Percentiles rank a stretch among this genome's conserved stretches.
Conservation (phyloP, 2,888 invertebrate genomes). For the Zygogramma bicolorata region DNA sequence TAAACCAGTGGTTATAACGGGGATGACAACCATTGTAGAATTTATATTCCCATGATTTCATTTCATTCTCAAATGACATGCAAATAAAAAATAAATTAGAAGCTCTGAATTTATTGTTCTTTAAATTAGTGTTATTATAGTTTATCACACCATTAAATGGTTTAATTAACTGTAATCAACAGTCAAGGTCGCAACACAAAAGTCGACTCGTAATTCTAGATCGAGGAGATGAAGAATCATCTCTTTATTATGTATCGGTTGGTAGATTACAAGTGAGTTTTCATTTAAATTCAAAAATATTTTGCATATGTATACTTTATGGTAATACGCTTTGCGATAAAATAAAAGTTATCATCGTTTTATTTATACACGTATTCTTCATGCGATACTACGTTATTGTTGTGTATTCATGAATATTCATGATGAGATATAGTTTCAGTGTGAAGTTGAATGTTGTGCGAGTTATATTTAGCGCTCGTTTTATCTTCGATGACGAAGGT, state of each 20-base stretch:
- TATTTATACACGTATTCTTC: conserved; percentile 43
- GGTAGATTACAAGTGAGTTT: conserved; percentile 38
- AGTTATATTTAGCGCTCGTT: conserved; percentile 21
- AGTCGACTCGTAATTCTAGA: conserved; percentile 25
- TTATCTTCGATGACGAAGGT: conserved; percentile 26
- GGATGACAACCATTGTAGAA: conserved; percentile 3
- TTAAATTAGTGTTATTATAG: conserved; percentile 59
- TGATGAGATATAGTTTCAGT: conserved; percentile 29
- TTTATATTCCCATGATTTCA: conserved; percentile 39
- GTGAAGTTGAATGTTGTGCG: conserved; percentile 22
- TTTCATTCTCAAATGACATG: conserved; percentile 44
- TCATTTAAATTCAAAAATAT: conserved; percentile 45
- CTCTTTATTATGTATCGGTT: conserved; percentile 36
- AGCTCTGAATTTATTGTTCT: conserved; percentile 52
- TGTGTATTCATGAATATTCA: conserved; percentile 37
- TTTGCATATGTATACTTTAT: conserved; percentile 43
- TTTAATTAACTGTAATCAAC: conserved; percentile 62
- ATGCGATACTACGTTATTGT: conserved; percentile 45
- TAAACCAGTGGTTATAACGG: conserved; percentile 5
- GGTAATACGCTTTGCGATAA: conserved; percentile 34
- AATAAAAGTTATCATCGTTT: conserved; percentile 46
- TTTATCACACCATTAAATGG: conserved; percentile 61
- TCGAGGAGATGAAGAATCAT: conserved; percentile 24
- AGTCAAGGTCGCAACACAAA: conserved; percentile 56
- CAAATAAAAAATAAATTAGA: conserved; percentile 58